Percentiles rank a stretch among this genome's conserved stretches.
Evolutionary conservation across 2,888 invertebrate species (phyloP).

Genomic region (Drosophila suboccidentalis): DNA sequence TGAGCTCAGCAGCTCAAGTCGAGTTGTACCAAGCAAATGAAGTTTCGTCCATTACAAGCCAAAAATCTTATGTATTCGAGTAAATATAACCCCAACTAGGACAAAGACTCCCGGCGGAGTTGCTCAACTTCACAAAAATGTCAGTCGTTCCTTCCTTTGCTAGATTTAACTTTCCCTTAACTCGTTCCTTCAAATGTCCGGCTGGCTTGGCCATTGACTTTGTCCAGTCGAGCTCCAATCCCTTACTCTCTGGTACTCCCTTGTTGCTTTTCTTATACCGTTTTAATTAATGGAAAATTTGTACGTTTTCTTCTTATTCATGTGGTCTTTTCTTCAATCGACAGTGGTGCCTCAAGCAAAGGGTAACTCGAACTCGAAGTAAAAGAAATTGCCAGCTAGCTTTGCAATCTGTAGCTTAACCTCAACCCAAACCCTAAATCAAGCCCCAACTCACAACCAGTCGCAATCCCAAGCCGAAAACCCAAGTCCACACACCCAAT

Average conservation of each 20-base stretch:
- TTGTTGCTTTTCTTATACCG: slow-evolving; percentile 65
- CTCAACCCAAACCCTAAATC: slow-evolving; percentile 22
- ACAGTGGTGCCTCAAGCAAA: slow-evolving; percentile 51
- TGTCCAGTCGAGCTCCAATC: slow-evolving; percentile 15
- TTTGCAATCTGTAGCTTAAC: slow-evolving; percentile 34
- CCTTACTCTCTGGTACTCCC: slow-evolving; percentile 21
- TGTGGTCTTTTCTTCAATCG: slow-evolving; percentile 68
- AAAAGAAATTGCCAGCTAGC: slow-evolving; percentile 55
- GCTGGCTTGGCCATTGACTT: slow-evolving; percentile 48
- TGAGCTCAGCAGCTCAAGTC: slow-evolving; percentile 49
- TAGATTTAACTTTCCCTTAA: slow-evolving; percentile 20
- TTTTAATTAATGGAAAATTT: slow-evolving; percentile 80
- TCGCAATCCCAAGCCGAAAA: slow-evolving; percentile 27
- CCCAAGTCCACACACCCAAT: background rate
- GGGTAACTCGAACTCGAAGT: slow-evolving; percentile 47
- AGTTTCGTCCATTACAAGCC: slow-evolving; percentile 40
- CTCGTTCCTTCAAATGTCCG: slow-evolving; percentile 12
- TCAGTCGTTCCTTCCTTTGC: slow-evolving; percentile 48
- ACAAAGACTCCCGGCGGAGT: slow-evolving; percentile 70
- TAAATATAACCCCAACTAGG: background rate
- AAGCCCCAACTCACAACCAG: background rate
- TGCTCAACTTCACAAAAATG: slow-evolving; percentile 74
- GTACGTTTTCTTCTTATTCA: slow-evolving; percentile 71
- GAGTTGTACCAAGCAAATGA: slow-evolving; percentile 36
- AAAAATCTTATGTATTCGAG: slow-evolving; percentile 36